phyloP scores from a whole-genome alignment of 2,888 invertebrate genomes.

The Folsomia candida region DNA sequence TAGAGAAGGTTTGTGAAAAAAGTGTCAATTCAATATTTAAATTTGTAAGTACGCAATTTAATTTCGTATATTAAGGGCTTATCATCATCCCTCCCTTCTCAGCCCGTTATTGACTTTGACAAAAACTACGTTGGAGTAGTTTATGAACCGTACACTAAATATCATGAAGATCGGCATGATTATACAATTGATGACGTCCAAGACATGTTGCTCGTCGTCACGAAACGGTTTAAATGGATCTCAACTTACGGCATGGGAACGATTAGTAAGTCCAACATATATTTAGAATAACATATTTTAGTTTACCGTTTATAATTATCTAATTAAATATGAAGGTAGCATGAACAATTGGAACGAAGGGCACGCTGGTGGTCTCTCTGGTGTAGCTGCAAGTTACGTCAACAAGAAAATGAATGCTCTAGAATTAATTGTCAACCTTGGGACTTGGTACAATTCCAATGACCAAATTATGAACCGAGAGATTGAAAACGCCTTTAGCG shows the following conservation, averaged over 20 bases:
- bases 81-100: too few relatives aligned
- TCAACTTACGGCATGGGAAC: not conserved
- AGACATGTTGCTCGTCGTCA: not conserved
- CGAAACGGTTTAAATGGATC: not conserved
- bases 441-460: too few relatives aligned
- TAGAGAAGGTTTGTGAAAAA: too few relatives aligned
- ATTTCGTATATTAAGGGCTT: too few relatives aligned
- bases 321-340: not conserved
- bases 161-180: not conserved
- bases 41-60: too few relatives aligned
- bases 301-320: not conserved
- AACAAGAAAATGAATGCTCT: too few relatives aligned
- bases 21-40: too few relatives aligned
- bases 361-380: not conserved
- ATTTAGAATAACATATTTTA: not conserved
- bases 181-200: not conserved
- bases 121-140: not conserved
- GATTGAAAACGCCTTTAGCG: not conserved
- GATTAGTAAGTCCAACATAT: not conserved
- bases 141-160: constrained; percentile 1
- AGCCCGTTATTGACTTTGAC: not conserved
- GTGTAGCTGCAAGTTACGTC: not conserved
- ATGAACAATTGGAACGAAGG: not conserved
- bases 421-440: too few relatives aligned
- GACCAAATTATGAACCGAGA: too few relatives aligned